Evolutionary conservation across 1,140 invertebrate species (phyloP).

Genomic region (Camponotus vicinus): DNA sequence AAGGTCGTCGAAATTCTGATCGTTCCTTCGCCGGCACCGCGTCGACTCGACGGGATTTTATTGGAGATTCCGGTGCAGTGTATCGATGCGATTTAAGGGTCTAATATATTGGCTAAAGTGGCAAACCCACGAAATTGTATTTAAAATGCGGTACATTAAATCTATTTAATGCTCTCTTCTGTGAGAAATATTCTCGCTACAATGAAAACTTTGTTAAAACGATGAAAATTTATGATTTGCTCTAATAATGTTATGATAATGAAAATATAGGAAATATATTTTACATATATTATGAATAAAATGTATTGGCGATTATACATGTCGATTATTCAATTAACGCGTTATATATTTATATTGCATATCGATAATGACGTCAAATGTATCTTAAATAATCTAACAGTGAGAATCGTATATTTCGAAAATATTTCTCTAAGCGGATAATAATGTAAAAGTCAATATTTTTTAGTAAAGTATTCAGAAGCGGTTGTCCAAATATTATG

Average conservation of each 20-base stretch:
- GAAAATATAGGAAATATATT: background rate
- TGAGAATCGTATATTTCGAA: background rate
- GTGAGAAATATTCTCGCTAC: background rate
- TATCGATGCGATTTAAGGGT: conserved; percentile 25
- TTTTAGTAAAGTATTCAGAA: conserved; percentile 12
- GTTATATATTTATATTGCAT: background rate
- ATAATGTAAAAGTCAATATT: background rate
- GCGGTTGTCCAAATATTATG: conserved; percentile 13
- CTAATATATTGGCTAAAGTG: conserved; percentile 5
- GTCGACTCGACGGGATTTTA: conserved; percentile 38
- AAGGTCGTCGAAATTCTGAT: conserved; percentile 51
- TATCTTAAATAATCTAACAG: conserved; percentile 31
- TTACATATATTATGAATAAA: background rate
- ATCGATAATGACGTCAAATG: conserved; percentile 1
- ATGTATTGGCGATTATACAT: conserved; percentile 18
- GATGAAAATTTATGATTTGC: background rate
- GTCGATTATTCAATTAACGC: conserved; percentile 7
- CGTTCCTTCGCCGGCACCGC: conserved; percentile 20
- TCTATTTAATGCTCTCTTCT: background rate
- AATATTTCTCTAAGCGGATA: background rate
- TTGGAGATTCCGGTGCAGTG: conserved; percentile 35
- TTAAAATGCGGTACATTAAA: conserved; percentile 20
- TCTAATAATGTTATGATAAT: background rate
- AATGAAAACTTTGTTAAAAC: background rate
- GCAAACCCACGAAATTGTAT: background rate